phyloP scores from a whole-genome alignment of 2,888 invertebrate genomes.

The Harmothoe impar region DNA sequence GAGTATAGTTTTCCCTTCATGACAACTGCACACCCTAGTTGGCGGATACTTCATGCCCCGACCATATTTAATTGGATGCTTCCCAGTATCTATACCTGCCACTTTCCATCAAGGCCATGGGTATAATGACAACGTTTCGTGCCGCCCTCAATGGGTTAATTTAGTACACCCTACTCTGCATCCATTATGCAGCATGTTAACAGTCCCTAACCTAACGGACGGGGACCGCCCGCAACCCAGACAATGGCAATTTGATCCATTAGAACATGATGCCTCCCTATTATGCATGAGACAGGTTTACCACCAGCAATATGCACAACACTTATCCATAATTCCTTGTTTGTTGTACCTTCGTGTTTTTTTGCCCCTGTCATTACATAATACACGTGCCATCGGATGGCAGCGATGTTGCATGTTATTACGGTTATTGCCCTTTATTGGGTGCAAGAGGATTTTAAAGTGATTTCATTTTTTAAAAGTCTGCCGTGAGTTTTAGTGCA shows the following conservation, averaged over 20 bases:
- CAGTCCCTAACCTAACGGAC: neutral
- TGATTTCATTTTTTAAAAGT: neutral
- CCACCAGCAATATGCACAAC: neutral
- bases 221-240: neutral
- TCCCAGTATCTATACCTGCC: no score
- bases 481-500: neutral
- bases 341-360: neutral
- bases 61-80: no score
- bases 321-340: slow-evolving; percentile 13
- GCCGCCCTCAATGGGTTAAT: neutral
- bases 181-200: slow-evolving; percentile 15
- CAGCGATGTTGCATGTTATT: neutral
- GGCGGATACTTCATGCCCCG: no score
- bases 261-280: slow-evolving; percentile 18
- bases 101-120: no score
- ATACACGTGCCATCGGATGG: neutral
- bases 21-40: no score
- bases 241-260: slow-evolving; percentile 35
- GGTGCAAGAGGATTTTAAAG: neutral
- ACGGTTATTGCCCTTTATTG: neutral
- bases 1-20: no score
- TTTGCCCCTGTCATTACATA: neutral
- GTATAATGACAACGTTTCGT: neutral
- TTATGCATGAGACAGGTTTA: slow-evolving; percentile 26
- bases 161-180: neutral